phyloP scores from a whole-genome alignment of 2,888 invertebrate species.

The Tachina lurida region DNA sequence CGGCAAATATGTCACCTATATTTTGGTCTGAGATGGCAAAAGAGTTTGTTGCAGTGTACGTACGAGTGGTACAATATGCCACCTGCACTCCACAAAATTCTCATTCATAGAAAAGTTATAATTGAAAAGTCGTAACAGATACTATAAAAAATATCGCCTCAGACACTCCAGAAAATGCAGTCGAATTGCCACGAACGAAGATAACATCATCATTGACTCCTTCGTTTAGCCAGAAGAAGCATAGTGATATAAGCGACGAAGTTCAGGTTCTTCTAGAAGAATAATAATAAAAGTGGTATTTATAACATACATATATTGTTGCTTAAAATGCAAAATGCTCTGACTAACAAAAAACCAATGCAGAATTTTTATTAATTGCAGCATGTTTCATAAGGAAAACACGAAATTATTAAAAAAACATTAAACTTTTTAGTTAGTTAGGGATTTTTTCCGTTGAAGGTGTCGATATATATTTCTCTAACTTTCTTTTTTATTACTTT shows the following conservation, averaged over 20 bases:
- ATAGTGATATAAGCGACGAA: slow-evolving; percentile 9
- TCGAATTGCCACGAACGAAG: slow-evolving; percentile 11
- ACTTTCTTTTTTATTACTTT: not conserved
- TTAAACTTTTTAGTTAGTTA: not conserved
- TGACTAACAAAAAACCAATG: no score
- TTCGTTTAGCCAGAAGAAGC: slow-evolving; percentile 3
- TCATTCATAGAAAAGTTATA: not conserved
- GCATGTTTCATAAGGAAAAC: not conserved
- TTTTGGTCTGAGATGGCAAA: no score
- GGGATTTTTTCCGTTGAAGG: not conserved
- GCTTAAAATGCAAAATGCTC: no score
- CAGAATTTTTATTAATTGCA: no score
- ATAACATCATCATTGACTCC: not conserved
- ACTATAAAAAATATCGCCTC: no score
- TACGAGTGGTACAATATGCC: no score
- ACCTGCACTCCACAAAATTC: not conserved
- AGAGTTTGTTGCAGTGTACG: no score
- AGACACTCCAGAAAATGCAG: no score
- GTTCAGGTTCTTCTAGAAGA: slow-evolving; percentile 17
- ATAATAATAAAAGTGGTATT: not conserved
- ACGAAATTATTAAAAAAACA: not conserved
- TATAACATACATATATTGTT: no score
- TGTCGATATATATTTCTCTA: not conserved
- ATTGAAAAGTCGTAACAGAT: not conserved
- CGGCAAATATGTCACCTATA: no score